These are phyloP conservation scores for Dicentrarchus labrax DNA, from an alignment of 2,113 vertebrate species.

Conservation along the genomic window DNA sequence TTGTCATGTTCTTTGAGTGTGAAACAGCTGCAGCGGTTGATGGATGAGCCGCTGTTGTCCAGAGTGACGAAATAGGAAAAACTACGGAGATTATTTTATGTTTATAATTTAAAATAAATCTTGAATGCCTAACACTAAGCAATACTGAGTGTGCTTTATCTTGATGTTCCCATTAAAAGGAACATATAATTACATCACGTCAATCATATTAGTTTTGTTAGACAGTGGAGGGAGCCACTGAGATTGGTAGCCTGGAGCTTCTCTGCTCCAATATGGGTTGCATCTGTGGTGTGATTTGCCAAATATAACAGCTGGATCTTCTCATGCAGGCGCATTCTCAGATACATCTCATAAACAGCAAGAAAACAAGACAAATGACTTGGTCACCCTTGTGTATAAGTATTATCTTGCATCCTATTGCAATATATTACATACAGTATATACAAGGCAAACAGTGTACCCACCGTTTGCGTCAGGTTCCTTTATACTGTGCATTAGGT, in stretches of 20 bases:
- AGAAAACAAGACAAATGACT: constrained; percentile 35
- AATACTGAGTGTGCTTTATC: constrained; percentile 5
- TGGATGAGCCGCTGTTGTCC: constrained; percentile 38
- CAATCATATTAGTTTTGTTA: constrained; percentile 43
- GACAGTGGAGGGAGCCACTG: constrained; percentile 38
- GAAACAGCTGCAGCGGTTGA: constrained; percentile 62
- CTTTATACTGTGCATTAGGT: not conserved
- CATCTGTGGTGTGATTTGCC: constrained; percentile 63
- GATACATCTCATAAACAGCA: constrained; percentile 43
- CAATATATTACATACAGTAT: not conserved
- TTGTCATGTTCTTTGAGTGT: constrained; percentile 40
- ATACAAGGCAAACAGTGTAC: not conserved
- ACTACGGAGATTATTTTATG: constrained; percentile 5
- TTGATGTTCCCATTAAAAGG: constrained; percentile 31
- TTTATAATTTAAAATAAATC: constrained; percentile 42
- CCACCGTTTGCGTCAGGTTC: not conserved
- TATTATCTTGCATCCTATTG: not conserved
- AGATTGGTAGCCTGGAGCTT: constrained; percentile 43
- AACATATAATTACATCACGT: constrained; percentile 37
- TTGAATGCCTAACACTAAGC: constrained; percentile 19
- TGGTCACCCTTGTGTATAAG: not conserved
- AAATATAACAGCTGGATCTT: constrained; percentile 63
- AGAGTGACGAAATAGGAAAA: constrained; percentile 48
- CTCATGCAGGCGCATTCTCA: constrained; percentile 40
- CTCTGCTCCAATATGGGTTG: constrained; percentile 47